Base-by-base conservation (phyloP, 64 coral and sea anemone genomes). In the Stylophora pistillata region DNA sequence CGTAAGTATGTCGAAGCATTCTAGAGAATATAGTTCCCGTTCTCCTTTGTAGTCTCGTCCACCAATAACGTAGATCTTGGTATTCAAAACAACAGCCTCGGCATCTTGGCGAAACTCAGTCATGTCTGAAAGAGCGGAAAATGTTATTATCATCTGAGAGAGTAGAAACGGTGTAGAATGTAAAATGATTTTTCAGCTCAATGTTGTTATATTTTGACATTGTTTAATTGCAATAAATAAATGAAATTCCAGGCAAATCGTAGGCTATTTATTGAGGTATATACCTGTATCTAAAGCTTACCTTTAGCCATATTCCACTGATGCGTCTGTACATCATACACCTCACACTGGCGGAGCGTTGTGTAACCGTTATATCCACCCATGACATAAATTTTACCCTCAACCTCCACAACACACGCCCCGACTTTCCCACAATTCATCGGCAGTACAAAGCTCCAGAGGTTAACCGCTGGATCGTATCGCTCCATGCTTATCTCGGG, bases 351-450 rank as follows among this genome's bases (percentile, higher is more conserved):
- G n/a, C 59, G 74, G 23, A 97, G 63, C 1, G 83, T 89, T 16
- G 86, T 76, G 59, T 97, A 92, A 17, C 95, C 95, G 70, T 89
- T 97, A 60, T 88, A 65, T 15, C 95, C 95, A 20, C 95, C 95
- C 56, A 97, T 93, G 13, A 93, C 91, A 14, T 93, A 83, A 23
- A 97, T 89, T 52, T 87, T 89, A 29, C 83, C 30, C 17, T 93
- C 66, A 16, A 93, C 61, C 18, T 92, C 87, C 25, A 90, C 91
- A 31, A 87, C 95, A 71, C 95, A 93, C 33, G 95, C 85, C 10
- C 95, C 95, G 58, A 89, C 84, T 64, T 93, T 97, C 56, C 95
- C 95, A 17, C 91, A 86, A 62, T 85, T 93, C 95, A 97, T 97
- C 29, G 95, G 95, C 55, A 89, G 57, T 10, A 92, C 87, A 61